These are phyloP conservation scores for Caradrina kadenii DNA, from an alignment of 2,888 invertebrate genomes.

Conservation along the genomic window DNA sequence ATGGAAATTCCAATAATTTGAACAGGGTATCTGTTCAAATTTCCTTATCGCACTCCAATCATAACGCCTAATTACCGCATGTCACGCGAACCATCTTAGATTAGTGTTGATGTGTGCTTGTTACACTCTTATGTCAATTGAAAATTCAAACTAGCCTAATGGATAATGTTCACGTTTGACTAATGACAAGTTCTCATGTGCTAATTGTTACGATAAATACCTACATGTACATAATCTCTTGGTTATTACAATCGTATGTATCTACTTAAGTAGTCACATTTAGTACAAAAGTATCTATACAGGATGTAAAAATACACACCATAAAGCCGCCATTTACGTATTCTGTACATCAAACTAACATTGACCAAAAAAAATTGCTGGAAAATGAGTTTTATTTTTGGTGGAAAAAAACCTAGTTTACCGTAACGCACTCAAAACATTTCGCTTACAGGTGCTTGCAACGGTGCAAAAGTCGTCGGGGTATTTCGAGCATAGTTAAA, in stretches of 20 bases:
- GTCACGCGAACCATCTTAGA: not conserved
- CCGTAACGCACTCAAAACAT: not conserved
- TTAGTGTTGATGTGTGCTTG: not conserved
- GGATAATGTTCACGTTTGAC: slow-evolving; percentile 23
- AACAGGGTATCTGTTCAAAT: too few relatives aligned
- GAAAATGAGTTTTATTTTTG: too few relatives aligned
- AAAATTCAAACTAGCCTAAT: slow-evolving; percentile 30
- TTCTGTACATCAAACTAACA: too few relatives aligned
- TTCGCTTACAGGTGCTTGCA: not conserved
- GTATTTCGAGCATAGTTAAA: not conserved
- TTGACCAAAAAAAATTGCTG: too few relatives aligned
- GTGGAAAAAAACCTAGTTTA: too few relatives aligned
- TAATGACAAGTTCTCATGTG: slow-evolving; percentile 23
- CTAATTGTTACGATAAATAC: slow-evolving; percentile 29
- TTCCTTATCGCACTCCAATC: not conserved
- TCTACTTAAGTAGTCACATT: not conserved
- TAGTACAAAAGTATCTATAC: not conserved
- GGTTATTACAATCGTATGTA: not conserved
- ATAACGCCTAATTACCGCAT: not conserved
- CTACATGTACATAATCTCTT: slow-evolving; percentile 20
- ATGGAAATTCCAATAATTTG: not conserved
- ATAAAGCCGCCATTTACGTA: too few relatives aligned
- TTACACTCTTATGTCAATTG: slow-evolving; percentile 31
- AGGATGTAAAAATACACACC: not conserved
- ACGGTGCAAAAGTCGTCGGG: not conserved